A percentile compares a stretch with the other conserved stretches of the same genome.
Evolutionary conservation across 2,113 vertebrate species (phyloP).

Genomic region (Sorex fumeus): DNA sequence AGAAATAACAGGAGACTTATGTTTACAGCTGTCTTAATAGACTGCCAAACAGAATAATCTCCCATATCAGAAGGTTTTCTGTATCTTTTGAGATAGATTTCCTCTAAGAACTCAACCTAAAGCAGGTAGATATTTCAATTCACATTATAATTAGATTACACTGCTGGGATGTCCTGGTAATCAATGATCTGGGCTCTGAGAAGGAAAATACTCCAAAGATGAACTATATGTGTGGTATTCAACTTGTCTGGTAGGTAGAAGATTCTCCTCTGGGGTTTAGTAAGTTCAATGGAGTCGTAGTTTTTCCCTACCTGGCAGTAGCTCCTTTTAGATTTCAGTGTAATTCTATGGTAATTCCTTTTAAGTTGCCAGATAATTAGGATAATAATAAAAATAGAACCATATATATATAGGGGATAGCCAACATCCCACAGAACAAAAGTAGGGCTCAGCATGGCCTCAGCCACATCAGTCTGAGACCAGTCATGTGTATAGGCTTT

Average conservation of each 20-base stretch:
- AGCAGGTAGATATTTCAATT: background rate
- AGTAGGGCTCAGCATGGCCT: slow-evolving; percentile 66
- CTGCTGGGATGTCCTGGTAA: background rate
- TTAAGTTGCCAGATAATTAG: slow-evolving; percentile 71
- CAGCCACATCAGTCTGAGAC: slow-evolving; percentile 40
- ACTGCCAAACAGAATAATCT: background rate
- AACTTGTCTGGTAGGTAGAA: background rate
- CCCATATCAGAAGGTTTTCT: background rate
- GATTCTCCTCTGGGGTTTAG: slow-evolving; percentile 8
- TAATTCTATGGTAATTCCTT: slow-evolving; percentile 45
- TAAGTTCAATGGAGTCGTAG: background rate
- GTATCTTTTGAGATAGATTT: background rate
- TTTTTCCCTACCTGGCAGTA: slow-evolving; percentile 67
- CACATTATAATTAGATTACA: background rate
- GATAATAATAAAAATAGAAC: slow-evolving; percentile 67
- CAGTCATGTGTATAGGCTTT: slow-evolving; percentile 39
- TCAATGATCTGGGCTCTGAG: background rate
- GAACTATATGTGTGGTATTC: background rate
- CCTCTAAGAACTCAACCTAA: background rate
- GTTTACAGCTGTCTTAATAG: background rate
- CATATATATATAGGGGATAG: slow-evolving; percentile 57
- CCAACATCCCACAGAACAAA: slow-evolving; percentile 42
- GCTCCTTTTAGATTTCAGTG: background rate
- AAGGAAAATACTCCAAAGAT: slow-evolving; percentile 12
- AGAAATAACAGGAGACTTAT: background rate